Conservation (phyloP, 1,140 invertebrate genomes). For the Leptoteleia sp. region DNA sequence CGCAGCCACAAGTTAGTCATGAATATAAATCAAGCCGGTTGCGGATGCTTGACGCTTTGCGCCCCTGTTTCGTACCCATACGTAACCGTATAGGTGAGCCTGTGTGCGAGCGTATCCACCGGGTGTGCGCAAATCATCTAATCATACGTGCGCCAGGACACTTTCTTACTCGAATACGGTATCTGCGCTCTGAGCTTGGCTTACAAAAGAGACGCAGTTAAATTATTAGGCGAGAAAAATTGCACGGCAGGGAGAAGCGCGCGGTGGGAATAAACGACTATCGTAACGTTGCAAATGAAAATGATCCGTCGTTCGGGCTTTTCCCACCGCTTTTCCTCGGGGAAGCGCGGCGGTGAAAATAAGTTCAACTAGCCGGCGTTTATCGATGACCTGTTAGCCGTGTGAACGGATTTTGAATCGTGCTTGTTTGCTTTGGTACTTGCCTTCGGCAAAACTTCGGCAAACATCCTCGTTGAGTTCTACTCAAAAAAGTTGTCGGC, state of each 20-base stretch:
- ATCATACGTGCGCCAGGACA: conserved; percentile 55
- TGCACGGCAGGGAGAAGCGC: conserved; percentile 16
- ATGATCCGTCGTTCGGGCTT: no score
- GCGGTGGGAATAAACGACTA: no score
- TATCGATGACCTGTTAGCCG: no score
- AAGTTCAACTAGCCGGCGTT: no score
- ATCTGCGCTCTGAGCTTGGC: conserved; percentile 39
- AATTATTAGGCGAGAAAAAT: conserved; percentile 46
- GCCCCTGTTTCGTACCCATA: conserved; percentile 7
- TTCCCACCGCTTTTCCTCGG: no score
- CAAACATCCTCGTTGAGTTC: no score
- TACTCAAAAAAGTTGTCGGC: no score
- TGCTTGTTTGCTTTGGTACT: no score
- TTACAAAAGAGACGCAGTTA: conserved; percentile 51
- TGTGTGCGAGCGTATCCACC: conserved; percentile 6
- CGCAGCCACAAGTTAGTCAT: conserved; percentile 68
- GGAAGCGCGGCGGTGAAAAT: no score
- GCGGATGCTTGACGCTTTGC: conserved; percentile 50
- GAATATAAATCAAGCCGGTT: conserved; percentile 68
- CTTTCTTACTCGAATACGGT: conserved; percentile 55
- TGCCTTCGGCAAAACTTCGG: no score
- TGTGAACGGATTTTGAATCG: no score
- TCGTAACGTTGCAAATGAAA: no score
- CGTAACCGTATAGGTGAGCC: not conserved
- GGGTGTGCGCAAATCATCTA: conserved; percentile 53